phyloP scores from a whole-genome alignment of 2,797 vertebrate genomes.

The Hyperoplus immaculatus region DNA sequence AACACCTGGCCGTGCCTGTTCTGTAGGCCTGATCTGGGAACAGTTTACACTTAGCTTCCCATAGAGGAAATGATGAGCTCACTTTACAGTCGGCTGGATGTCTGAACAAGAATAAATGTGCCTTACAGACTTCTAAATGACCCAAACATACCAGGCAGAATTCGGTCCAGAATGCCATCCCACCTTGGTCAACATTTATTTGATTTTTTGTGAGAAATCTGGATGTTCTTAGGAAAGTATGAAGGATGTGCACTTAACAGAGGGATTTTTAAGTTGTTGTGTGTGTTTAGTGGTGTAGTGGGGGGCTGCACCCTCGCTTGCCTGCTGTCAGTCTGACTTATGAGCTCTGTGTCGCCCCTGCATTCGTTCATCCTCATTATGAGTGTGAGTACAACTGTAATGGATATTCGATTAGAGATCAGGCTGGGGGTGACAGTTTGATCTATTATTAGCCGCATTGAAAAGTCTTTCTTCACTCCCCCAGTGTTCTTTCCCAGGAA shows the following conservation, averaged over 20 bases:
- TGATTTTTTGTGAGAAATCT: not conserved
- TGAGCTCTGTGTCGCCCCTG: not conserved
- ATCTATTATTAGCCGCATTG: constrained; percentile 13
- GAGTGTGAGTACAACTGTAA: constrained; percentile 8
- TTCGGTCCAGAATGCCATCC: constrained; percentile 8
- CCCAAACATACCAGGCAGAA: not conserved
- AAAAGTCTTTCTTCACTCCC: not conserved
- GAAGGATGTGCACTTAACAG: not conserved
- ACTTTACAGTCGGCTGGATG: not conserved
- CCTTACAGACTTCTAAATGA: not conserved
- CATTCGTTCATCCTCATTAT: not conserved
- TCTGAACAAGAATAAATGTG: not conserved
- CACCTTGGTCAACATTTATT: constrained; percentile 57
- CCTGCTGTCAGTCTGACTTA: not conserved
- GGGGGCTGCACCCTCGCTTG: not conserved
- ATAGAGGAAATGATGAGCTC: not conserved
- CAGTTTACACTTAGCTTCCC: constrained; percentile 23
- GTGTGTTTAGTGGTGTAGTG: not conserved
- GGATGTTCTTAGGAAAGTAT: not conserved
- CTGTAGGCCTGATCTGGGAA: constrained; percentile 39
- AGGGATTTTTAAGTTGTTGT: too few relatives aligned
- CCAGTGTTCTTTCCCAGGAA: constrained; percentile 5
- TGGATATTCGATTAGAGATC: constrained; percentile 13
- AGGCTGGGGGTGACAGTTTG: not conserved
- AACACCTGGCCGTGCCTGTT: constrained; percentile 1